Evolutionary conservation across 1,140 invertebrate species (phyloP), one percentile per base, ranked within the genome.

Genomic region (Drosophila sulfurigaster): DNA sequence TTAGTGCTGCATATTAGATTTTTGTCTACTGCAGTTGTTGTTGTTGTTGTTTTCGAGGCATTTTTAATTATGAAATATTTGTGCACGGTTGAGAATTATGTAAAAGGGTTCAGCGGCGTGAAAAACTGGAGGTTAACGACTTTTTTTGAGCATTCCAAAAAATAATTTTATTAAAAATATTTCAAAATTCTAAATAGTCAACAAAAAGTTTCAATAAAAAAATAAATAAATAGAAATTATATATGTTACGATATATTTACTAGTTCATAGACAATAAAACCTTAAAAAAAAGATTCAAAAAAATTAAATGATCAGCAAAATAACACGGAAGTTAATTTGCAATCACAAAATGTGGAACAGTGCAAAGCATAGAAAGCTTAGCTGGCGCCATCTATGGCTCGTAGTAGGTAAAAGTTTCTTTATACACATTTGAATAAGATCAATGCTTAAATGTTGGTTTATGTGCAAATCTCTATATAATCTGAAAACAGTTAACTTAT

Each of bases 31-130:
- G 20, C 20, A 4, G 20, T 25, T 25, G 20, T 25, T 25, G 20
- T 45, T 45, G 32, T 62, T 51, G 51, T 59, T 67, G 46, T 38
- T 32, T 75, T 64, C 58, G 30, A 38, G 46, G 71, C 73, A 64
- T 81, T 72, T 73, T 56, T 56, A 68, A 81, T 71, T 81, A 81
- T 78, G 45, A 54, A 83, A 77, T 66, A 68, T 75, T 54, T 54
- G 13, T 68, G 45, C 35, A 5, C 16, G 46, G 13, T 3, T 41
- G 10, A 28, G 56, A 38, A 69, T 69, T 49, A 67, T 63, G 5
- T 72, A 45, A 68, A 59, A 60, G 46, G 46, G 46, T 38, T 51
- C 11, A 13, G 5, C 54, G 15, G 66, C 52, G 65, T 71, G 35
- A 57, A 79, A 54, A 74, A 78, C 46, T 70, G 45, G 28, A 59